phyloP scores from a whole-genome alignment of 2,113 vertebrate species.

The Anarhynchus alexandrinus region DNA sequence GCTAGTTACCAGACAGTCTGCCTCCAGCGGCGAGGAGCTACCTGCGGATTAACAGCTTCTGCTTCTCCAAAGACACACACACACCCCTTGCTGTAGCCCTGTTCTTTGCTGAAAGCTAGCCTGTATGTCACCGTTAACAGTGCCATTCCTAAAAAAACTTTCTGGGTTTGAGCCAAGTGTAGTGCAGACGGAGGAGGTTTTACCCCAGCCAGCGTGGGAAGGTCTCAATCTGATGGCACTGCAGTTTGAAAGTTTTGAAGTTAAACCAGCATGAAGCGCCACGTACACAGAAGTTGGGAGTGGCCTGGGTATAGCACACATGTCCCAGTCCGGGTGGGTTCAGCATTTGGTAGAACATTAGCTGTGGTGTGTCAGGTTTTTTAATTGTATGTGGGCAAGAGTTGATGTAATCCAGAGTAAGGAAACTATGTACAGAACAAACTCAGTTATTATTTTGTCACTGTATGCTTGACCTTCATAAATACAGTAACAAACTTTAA shows the following conservation, averaged over 20 bases:
- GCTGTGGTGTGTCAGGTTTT: not conserved
- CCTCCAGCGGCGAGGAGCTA: fast-evolving
- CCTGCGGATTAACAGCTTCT: not conserved
- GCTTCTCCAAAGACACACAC: not conserved
- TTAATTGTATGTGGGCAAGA: not conserved
- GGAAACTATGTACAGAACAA: not conserved
- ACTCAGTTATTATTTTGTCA: not conserved
- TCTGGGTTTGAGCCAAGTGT: not conserved
- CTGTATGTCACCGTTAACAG: not conserved
- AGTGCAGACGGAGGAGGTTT: not conserved
- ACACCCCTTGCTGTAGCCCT: not conserved
- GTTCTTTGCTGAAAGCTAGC: not conserved
- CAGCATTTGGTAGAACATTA: not conserved
- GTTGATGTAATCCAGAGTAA: not conserved
- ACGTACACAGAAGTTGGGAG: not conserved
- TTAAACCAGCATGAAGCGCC: fast-evolving
- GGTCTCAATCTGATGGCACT: fast-evolving
- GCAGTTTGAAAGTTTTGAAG: not conserved
- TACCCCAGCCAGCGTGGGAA: not conserved
- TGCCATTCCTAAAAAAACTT: not conserved
- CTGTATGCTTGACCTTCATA: not conserved
- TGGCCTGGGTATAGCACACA: not conserved
- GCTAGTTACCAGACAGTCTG: not conserved
- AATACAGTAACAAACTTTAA: not conserved
- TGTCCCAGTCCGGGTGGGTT: not conserved